phyloP scores from a whole-genome alignment of 1,140 invertebrate genomes.

The Sarcophaga bullata region DNA sequence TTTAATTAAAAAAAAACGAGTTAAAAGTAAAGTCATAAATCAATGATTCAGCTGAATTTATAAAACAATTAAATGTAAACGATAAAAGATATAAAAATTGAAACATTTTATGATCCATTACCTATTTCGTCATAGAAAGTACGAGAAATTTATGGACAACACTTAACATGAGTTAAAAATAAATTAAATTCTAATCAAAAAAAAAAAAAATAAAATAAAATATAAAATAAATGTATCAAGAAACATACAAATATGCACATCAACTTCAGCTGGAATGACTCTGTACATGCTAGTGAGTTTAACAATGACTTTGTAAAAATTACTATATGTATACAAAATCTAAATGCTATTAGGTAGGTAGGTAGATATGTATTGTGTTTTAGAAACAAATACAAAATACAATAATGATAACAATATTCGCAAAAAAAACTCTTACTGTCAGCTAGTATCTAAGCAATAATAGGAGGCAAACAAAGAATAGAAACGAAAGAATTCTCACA shows the following conservation, averaged over 20 bases:
- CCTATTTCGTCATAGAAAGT: neutral
- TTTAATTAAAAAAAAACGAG: no score
- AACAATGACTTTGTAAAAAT: constrained; percentile 30
- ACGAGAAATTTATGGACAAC: neutral
- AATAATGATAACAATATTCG: no score
- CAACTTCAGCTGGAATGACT: neutral
- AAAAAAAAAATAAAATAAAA: no score
- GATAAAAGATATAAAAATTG: neutral
- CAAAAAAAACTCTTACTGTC: neutral
- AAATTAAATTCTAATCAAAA: constrained; percentile 30
- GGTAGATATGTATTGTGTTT: no score
- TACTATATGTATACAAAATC: neutral
- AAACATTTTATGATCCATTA: neutral
- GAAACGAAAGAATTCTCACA: no score
- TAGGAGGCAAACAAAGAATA: no score
- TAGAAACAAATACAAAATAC: neutral
- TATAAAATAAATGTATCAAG: neutral
- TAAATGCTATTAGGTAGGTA: no score
- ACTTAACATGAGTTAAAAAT: constrained; percentile 16
- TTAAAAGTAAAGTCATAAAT: no score
- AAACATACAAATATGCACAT: neutral
- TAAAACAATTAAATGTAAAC: no score
- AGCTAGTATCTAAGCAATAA: no score
- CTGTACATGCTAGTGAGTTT: neutral
- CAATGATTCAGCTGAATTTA: no score